Base-by-base conservation (phyloP, 2,888 invertebrate species). In the Drosophila prostipennis region DNA sequence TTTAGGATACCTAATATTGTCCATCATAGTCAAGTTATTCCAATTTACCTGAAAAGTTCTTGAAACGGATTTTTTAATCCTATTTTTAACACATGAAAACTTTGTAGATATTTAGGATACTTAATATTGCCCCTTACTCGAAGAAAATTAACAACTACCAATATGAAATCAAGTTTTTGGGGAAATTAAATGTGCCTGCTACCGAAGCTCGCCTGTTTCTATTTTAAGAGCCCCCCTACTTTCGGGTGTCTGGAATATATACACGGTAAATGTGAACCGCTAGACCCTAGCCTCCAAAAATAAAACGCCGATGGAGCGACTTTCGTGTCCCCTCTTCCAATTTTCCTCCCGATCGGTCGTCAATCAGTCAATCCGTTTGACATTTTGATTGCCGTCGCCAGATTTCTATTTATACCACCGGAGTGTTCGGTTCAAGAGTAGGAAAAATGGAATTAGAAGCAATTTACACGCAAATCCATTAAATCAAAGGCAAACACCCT, bases 331-430 rank as follows among this genome's bases (percentile, higher is more conserved):
- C 43, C 57, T 45, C 45, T 11, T 32, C 34, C 32, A 60, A 54
- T 69, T 37, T 70, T 37, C 53, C 52, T 54, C 42, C 54, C 55
- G 69, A 86, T 78, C 79, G 61, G 58, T 68, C 77, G 58, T 87
- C 78, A 81, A 83, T 81, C 70, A 68, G 68, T 87, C 81, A 77
- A 77, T 77, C 68, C 48, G 65, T 14, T 58, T 84, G 87, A 84
- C 81, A 67, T 72, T 79, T 87, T 80, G 81, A 81, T 87, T 83
- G 79, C 60, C 67, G 52, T 64, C 65, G 70, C 58, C 37, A 29
- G 60, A 72, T 59, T 78, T 76, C 43, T 64, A 59, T 59, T 80
- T 76, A 42, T 60, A 39, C 29, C 29, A 7, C n/a, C n/a, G 7
- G 29, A 19, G 29, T 53, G 61, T 39, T 34, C 11, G 34, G 34